Evolutionary conservation across 2,113 vertebrate species (phyloP), one percentile per base, ranked within the genome.

Genomic region (Murina feae): DNA sequence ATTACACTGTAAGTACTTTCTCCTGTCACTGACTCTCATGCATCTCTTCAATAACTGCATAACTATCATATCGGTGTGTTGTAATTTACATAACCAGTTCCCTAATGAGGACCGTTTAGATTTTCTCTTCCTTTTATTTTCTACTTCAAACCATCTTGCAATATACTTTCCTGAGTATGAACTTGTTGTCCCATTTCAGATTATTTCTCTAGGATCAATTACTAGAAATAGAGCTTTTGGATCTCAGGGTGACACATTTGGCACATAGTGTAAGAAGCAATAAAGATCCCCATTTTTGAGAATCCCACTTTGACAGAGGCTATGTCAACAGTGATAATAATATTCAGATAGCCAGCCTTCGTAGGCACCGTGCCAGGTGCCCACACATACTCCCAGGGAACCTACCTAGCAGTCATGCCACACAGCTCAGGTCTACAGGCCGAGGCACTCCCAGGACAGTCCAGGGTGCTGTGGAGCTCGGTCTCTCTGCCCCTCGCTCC

Each of bases 281-380:
- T 42, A 10, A 72, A 35, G 35, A 3, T 28, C 42, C 23, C 51
- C 5, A 0, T 39, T 82, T 81, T 49, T 85, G 4, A 91, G 44
- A 85, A 51, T 49, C 35, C n/a, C 1, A 13, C 84, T 71, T 60
- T 58, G 49, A 65, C 9, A 2, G 9, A 72, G 35, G 8, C 49
- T 21, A 23, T 66, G 47, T 21, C 60, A 87, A 32, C 25, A 14
- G 35, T 32, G 9, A 13, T 3, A 65, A 66, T 76, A 21, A n/a
- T 20, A 53, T 28, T 49, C 66, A 76, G n/a, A 86, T 13, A 42
- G 18, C 1, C 5, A 1, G 6, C 28, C 9, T 69, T 8, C 21
- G 8, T 28, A 5, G 4, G 30, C 4, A 4, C 68, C 21, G 2
- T 6, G 7, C 25, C 9, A 30, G n/a, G 16, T 3, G 17, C 49